A percentile compares a stretch with the other conserved stretches of the same genome.
These are phyloP conservation scores for Lymantria dispar DNA, from an alignment of 2,888 invertebrate genomes.

Conservation along the genomic window DNA sequence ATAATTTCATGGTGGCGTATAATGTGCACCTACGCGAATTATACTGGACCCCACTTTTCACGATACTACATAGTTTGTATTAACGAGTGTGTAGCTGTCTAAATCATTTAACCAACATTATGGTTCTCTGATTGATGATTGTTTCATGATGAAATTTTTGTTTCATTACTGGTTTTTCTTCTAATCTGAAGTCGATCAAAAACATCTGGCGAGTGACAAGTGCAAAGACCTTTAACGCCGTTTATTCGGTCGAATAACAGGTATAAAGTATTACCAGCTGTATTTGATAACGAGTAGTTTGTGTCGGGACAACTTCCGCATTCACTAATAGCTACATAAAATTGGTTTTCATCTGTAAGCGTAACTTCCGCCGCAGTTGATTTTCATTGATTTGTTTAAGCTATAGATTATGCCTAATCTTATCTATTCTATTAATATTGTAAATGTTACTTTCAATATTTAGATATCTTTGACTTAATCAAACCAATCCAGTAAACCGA, in stretches of 20 bases:
- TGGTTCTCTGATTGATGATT: neutral
- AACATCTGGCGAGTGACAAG: neutral
- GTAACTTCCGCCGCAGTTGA: neutral
- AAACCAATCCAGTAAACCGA: neutral
- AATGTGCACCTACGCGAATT: too few species aligned
- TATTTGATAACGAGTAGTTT: neutral
- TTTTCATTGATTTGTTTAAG: neutral
- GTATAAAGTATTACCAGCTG: neutral
- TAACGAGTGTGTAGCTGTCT: conserved; percentile 5
- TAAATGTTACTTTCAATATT: neutral
- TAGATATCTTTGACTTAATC: neutral
- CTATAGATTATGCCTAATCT: neutral
- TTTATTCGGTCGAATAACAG: neutral
- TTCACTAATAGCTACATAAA: neutral
- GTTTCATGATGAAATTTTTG: neutral
- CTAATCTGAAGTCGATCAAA: neutral
- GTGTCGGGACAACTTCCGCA: neutral
- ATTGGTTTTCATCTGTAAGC: neutral
- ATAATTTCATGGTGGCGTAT: too few species aligned
- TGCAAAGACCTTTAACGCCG: neutral
- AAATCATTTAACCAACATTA: neutral
- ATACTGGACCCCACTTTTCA: too few species aligned
- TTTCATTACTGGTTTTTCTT: neutral
- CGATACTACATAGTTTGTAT: conserved; percentile 14
- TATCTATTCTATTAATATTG: neutral